Evolutionary conservation across 2,888 invertebrate genomes (phyloP), one percentile per base, ranked within the genome.

Genomic region (Phyto melanocephala): DNA sequence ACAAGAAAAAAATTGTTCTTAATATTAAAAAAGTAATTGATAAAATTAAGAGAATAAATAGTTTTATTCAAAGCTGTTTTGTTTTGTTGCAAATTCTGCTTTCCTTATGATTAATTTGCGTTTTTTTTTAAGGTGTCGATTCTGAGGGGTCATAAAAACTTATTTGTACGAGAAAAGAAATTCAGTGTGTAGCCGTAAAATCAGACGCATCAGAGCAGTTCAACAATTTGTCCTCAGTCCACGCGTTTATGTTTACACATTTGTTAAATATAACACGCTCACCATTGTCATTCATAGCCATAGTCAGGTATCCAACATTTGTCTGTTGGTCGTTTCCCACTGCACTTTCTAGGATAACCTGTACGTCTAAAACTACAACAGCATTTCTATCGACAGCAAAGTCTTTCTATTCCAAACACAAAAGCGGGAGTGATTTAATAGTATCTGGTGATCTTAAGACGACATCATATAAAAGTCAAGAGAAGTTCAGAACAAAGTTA

Each of bases 11-110:
- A 54, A 63, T n/a, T n/a, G n/a, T n/a, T n/a, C n/a, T n/a, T n/a
- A 60, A 60, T 15, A 56, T 75, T 52, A 7, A 28, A 62, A 70
- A 77, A 77, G 77, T 70, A 78, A 78, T 62, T 77, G 5, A 54
- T n/a, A 62, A 33, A 50, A 35, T 4, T 6, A 15, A 47, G n/a
- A 22, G 22, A 42, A 15, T 5, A 11, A n/a, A 0, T 42, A 63
- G 1, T n/a, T 2, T 35, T 37, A 37, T 42, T 15, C 0, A 5
- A 40, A 35, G 7, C 7, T 52, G 0, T 52, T 42, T 58, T 5
- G n/a, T 20, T n/a, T 11, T 22, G 22, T n/a, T n/a, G n/a, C n/a
- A n/a, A n/a, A n/a, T n/a, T n/a, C n/a, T n/a, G n/a, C n/a, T n/a
- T n/a, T 40, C 47, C 17, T 58, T 42, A 17, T 47, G n/a, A 35